phyloP scores from a whole-genome alignment of 2,888 invertebrate species.

The Drosophila sordidula region DNA sequence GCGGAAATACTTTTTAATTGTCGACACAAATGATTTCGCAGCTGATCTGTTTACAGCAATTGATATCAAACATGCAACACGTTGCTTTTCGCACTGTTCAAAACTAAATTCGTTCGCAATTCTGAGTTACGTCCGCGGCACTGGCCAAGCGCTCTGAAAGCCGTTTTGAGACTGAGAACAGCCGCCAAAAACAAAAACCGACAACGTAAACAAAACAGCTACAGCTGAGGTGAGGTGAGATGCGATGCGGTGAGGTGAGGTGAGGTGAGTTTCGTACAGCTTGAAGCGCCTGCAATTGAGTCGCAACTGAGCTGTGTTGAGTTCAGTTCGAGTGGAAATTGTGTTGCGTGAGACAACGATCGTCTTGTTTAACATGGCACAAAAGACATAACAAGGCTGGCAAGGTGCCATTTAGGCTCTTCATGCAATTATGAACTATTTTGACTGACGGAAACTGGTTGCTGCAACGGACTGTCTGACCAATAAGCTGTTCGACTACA shows the following conservation, averaged over 20 bases:
- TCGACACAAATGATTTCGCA: conserved; percentile 26
- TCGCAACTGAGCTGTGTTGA: conserved; percentile 12
- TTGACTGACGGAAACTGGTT: conserved; percentile 64
- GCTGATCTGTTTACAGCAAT: conserved; percentile 42
- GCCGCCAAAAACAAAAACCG: conserved; percentile 48
- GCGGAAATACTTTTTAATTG: conserved; percentile 65
- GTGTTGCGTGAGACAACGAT: conserved; percentile 39
- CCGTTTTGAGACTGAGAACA: conserved; percentile 83
- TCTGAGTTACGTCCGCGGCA: conserved; percentile 55
- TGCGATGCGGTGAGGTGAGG: conserved; percentile 20
- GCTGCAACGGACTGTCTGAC: conserved; percentile 18
- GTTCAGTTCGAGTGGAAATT: conserved; percentile 14
- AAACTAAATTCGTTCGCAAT: conserved; percentile 2
- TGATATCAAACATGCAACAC: conserved; percentile 68
- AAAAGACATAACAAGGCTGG: conserved; percentile 63
- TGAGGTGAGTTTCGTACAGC: conserved; percentile 24
- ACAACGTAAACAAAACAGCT: conserved; percentile 42
- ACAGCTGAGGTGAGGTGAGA: conserved; percentile 24
- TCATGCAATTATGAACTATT: conserved; percentile 73
- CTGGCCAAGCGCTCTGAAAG: conserved; percentile 74
- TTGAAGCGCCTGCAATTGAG: not conserved
- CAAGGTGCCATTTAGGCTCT: conserved; percentile 68
- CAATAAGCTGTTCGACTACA: not conserved
- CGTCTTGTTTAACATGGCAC: conserved; percentile 54
- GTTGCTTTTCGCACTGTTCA: conserved; percentile 43